These are phyloP conservation scores for Gadopsis bispinosus DNA, from an alignment of 2,797 vertebrate species.

Conservation along the genomic window DNA sequence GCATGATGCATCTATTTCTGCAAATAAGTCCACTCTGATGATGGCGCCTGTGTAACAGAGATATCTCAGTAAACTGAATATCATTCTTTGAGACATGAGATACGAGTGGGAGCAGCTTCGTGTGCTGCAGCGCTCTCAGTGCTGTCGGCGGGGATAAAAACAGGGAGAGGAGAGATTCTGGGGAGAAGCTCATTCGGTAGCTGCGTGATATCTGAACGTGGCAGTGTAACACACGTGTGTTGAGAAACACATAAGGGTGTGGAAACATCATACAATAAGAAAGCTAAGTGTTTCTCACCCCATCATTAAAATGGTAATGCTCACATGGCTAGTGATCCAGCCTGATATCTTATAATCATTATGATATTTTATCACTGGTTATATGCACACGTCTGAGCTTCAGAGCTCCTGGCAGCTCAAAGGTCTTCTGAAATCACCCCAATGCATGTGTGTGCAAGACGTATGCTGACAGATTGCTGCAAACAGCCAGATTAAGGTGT, in stretches of 20 bases:
- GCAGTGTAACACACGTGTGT: neutral
- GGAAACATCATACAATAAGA: neutral
- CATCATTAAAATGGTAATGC: conserved; percentile 3
- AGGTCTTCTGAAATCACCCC: too few relatives aligned
- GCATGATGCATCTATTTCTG: conserved; percentile 57
- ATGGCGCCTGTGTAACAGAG: conserved; percentile 68
- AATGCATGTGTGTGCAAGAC: too few relatives aligned
- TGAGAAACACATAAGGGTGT: conserved; percentile 4
- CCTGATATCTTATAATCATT: too few relatives aligned
- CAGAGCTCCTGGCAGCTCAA: too few relatives aligned
- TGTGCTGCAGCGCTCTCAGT: conserved; percentile 17
- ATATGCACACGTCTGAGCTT: too few relatives aligned
- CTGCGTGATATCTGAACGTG: conserved; percentile 25
- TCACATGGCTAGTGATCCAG: neutral
- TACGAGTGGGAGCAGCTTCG: conserved; percentile 38
- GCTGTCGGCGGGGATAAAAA: conserved; percentile 35
- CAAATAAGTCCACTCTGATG: conserved; percentile 59
- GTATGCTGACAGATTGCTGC: too few relatives aligned
- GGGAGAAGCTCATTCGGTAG: conserved; percentile 16
- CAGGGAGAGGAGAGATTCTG: conserved; percentile 23
- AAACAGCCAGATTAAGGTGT: too few relatives aligned
- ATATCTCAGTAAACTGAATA: conserved; percentile 72
- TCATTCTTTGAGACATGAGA: conserved; percentile 55
- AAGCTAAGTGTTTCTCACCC: neutral
- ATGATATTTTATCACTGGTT: too few relatives aligned